Conservation (phyloP, 2,797 vertebrate species). For the Uromys caudimaculatus region DNA sequence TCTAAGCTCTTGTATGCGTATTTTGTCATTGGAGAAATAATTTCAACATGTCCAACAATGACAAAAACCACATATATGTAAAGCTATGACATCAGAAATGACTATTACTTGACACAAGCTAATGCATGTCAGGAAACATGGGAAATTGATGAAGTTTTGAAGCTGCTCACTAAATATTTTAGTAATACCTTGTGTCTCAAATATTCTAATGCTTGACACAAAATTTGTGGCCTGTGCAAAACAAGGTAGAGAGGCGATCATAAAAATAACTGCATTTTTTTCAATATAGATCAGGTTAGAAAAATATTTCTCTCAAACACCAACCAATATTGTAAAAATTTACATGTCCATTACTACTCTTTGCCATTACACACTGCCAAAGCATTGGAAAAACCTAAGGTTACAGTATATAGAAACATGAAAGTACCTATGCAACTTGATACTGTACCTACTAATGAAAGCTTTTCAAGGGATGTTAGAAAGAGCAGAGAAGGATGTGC, state of each 20-base stretch:
- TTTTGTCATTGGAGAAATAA: not conserved
- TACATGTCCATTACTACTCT: not conserved
- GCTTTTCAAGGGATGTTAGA: not conserved
- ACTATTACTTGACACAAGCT: not conserved
- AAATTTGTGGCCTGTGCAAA: constrained; percentile 11
- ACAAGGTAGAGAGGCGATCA: not conserved
- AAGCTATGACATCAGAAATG: not conserved
- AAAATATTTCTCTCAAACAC: not conserved
- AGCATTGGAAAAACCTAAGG: not conserved
- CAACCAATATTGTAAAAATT: not conserved
- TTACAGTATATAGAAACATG: not conserved
- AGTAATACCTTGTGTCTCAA: not conserved
- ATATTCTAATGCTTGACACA: not conserved
- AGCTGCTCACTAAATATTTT: not conserved
- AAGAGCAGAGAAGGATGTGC: constrained; percentile 36
- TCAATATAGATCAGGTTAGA: not conserved
- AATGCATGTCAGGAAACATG: not conserved
- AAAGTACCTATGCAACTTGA: not conserved
- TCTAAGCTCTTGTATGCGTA: not conserved
- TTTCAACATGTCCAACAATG: not conserved
- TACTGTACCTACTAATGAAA: not conserved
- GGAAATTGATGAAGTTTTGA: not conserved
- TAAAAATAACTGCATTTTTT: not conserved
- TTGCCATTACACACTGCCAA: not conserved
- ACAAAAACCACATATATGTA: not conserved